These are phyloP conservation scores for Porites evermanni DNA, from an alignment of 92 coral and sea anemone species.

Conservation along the genomic window DNA sequence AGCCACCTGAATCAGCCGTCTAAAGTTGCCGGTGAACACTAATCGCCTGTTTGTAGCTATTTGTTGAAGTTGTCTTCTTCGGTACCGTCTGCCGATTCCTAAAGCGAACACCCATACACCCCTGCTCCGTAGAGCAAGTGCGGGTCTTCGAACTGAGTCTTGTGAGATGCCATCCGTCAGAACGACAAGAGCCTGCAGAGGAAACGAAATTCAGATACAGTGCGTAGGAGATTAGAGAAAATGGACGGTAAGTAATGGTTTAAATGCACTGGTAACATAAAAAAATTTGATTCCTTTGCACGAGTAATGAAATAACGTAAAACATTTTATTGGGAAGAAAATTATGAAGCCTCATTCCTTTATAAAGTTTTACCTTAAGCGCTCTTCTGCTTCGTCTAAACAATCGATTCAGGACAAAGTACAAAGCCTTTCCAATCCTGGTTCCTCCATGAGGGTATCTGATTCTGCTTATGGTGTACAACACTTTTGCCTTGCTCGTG, in stretches of 20 bases:
- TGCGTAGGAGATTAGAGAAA: background rate
- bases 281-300: too few relatives aligned
- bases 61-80: slow-evolving; percentile 42
- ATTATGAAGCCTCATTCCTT: too few relatives aligned
- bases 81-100: slow-evolving; percentile 75
- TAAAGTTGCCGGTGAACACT: slow-evolving; percentile 62
- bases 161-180: slow-evolving; percentile 79
- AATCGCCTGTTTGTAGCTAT: slow-evolving; percentile 73
- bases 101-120: slow-evolving; percentile 68
- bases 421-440: slow-evolving; percentile 79
- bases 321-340: background rate
- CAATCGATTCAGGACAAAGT: slow-evolving; percentile 36
- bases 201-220: background rate
- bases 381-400: slow-evolving; percentile 36
- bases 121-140: slow-evolving; percentile 54
- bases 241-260: background rate
- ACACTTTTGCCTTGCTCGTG: slow-evolving; percentile 26
- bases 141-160: slow-evolving; percentile 65
- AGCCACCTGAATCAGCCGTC: slow-evolving; percentile 44
- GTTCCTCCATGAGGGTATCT: slow-evolving; percentile 92
- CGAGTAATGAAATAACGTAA: background rate
- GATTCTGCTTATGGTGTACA: slow-evolving; percentile 38
- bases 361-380: slow-evolving; percentile 16
- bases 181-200: slow-evolving; percentile 49
- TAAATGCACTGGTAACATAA: too few relatives aligned